Conservation (phyloP, 2,888 invertebrate species). For the Villa cingulata region DNA sequence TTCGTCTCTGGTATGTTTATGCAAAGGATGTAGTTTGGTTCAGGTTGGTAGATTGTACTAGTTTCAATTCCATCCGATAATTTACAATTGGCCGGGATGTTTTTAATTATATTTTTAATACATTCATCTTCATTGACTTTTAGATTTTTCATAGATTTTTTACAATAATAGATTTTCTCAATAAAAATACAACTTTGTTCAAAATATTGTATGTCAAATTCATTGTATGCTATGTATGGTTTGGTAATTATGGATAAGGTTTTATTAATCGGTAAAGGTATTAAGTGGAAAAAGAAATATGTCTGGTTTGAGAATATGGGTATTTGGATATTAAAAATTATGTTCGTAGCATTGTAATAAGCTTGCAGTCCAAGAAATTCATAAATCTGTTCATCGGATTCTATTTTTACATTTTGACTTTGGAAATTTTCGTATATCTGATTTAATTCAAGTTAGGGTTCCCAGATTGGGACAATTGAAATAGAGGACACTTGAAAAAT, state of each 20-base stretch:
- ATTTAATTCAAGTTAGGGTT: too few species aligned
- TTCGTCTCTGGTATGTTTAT: too few species aligned
- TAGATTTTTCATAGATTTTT: neutral
- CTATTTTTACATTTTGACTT: neutral
- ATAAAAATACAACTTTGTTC: neutral
- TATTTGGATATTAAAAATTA: neutral
- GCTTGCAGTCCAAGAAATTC: neutral
- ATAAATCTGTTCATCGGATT: neutral
- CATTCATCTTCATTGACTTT: neutral
- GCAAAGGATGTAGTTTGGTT: too few species aligned
- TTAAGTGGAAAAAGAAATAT: neutral
- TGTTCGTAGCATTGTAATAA: neutral
- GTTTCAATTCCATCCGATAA: too few species aligned
- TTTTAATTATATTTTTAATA: too few species aligned
- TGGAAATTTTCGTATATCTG: neutral
- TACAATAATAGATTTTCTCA: neutral
- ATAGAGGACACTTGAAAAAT: too few species aligned
- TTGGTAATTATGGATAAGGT: neutral
- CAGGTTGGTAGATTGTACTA: too few species aligned
- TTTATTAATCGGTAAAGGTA: neutral
- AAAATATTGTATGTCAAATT: neutral
- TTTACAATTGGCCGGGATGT: too few species aligned
- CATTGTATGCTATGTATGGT: neutral
- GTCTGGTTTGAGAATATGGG: neutral
- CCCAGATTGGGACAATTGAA: too few species aligned